Conservation (phyloP, 2,113 vertebrate genomes). For the Piprites chloris region DNA sequence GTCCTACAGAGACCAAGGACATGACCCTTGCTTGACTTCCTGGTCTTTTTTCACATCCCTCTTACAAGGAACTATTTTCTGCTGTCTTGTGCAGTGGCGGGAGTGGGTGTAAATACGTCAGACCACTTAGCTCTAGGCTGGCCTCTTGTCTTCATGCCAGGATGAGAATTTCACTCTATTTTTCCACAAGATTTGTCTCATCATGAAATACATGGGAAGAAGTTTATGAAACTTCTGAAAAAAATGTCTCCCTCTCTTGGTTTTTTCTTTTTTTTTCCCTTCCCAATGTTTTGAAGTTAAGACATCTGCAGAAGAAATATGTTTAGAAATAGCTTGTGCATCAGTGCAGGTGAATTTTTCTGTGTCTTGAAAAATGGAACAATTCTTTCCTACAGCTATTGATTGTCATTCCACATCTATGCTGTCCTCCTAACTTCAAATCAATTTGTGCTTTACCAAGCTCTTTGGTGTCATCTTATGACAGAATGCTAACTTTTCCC, state of each 20-base stretch:
- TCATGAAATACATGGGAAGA: neutral
- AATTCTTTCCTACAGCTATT: constrained; percentile 31
- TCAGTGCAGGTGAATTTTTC: neutral
- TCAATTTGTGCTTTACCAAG: constrained; percentile 56
- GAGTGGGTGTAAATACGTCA: neutral
- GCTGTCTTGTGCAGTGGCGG: neutral
- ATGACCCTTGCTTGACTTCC: neutral
- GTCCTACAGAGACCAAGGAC: neutral
- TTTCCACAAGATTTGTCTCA: neutral
- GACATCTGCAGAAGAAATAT: neutral
- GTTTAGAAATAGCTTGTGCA: neutral
- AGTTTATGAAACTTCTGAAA: neutral
- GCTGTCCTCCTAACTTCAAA: constrained; percentile 51
- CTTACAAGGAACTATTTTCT: neutral
- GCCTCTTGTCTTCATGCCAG: neutral
- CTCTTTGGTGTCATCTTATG: constrained; percentile 29
- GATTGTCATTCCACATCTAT: constrained; percentile 21
- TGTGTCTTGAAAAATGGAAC: constrained; percentile 44
- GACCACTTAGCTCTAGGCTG: neutral
- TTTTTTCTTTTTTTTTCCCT: neutral
- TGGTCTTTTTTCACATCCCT: neutral
- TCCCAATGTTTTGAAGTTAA: neutral
- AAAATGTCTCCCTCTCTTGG: neutral
- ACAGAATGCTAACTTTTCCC: constrained; percentile 40
- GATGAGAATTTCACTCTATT: neutral